Base-by-base conservation (phyloP, 2,113 vertebrate species). In the Dasypus novemcinctus region DNA sequence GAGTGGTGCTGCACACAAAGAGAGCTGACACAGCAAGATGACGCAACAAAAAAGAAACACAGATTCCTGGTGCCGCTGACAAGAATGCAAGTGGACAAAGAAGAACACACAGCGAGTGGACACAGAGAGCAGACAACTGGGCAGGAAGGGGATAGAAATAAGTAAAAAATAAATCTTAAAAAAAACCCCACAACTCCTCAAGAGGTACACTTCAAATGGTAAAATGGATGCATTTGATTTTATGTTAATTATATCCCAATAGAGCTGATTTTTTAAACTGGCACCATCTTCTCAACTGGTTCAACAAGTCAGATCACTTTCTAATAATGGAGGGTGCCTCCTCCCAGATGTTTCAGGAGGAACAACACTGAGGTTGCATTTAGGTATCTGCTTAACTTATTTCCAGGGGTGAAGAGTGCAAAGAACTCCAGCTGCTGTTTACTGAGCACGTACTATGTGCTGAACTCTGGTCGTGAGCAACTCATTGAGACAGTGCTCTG, bases 391-490 rank as follows among this genome's bases (percentile, higher is more conserved):
- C 23, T 49, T 29, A 25, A 3, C 18, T 84, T 64, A 15, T 21
- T 38, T 88, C 41, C 9, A 11, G 52, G 49, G 20, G 15, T 2
- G 7, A 7, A 66, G 7, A 5, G 38, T 0, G 4, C 43, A 3
- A n/a, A 8, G 23, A 15, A 59, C 0, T 7, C 20, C 4, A 18
- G 49, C 25, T 25, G 52, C 43, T n/a, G 3, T n/a, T 36, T 20
- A 8, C 13, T 17, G 36, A 61, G 72, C 41, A 46, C 4, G 3
- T 10, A 12, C 21, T 7, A 6, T 0, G 33, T 68, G 46, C 46
- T 59, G 46, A 38, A 57, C 27, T 72, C 57, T 57, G 7, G 4
- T 27, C 6, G 4, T 20, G 38, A 38, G 79, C 7, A 59, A 52
- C 27, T 31, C 52, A 31, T 36, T 18, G 41, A 54, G 1, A 2